Percentiles rank a stretch among this genome's conserved stretches.
Evolutionary conservation across 2,113 vertebrate genomes (phyloP).

Genomic region (Physeter macrocephalus): DNA sequence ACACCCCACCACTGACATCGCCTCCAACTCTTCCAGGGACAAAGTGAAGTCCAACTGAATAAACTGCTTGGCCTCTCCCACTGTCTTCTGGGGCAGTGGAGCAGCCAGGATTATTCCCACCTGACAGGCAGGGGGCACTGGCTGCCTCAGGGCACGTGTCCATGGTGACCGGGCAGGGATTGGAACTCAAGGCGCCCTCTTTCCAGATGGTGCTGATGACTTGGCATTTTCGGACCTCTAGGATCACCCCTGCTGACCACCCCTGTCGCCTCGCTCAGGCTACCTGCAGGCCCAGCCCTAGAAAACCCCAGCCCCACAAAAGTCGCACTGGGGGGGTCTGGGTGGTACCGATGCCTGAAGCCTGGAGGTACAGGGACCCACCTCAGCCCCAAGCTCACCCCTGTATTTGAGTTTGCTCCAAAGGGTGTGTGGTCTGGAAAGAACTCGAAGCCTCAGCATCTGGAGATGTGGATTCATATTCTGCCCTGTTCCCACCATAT

Average conservation of each 20-base stretch:
- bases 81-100: not conserved
- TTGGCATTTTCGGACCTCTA: not conserved
- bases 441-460: not conserved
- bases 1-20: rapidly evolving
- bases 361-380: not conserved
- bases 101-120: not conserved
- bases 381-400: no score
- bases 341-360: not conserved
- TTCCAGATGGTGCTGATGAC: not conserved
- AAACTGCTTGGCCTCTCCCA: not conserved
- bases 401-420: not conserved
- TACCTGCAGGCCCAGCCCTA: not conserved
- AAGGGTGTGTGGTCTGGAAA: not conserved
- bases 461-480: not conserved
- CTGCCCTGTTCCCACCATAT: not conserved
- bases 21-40: not conserved
- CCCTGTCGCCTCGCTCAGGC: not conserved
- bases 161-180: not conserved
- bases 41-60: not conserved
- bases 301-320: not conserved
- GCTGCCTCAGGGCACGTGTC: not conserved
- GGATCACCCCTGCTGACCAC: not conserved
- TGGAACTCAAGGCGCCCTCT: not conserved
- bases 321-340: rapidly evolving
- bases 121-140: not conserved